phyloP scores from a whole-genome alignment of 2,113 vertebrate species.

The Dromas ardeola region DNA sequence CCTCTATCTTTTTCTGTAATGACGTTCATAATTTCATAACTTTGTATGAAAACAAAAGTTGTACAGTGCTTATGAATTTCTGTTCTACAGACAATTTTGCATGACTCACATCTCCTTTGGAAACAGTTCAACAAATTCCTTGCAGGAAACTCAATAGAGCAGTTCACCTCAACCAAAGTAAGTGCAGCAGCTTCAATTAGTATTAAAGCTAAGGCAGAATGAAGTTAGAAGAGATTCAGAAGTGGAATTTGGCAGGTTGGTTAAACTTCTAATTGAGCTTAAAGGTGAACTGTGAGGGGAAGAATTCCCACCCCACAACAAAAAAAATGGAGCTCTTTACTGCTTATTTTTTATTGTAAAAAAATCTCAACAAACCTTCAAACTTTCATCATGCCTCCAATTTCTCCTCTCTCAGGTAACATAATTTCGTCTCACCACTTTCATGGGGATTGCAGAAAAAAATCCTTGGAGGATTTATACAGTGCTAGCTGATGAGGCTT shows the following conservation, averaged over 20 bases:
- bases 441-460: neutral
- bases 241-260: neutral
- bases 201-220: neutral
- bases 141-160: neutral
- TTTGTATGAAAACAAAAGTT: neutral
- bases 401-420: neutral
- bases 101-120: neutral
- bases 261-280: constrained; percentile 29
- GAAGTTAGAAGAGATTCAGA: neutral
- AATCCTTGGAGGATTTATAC: neutral
- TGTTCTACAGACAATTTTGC: neutral
- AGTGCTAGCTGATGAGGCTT: neutral
- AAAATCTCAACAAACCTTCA: fast-evolving
- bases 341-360: neutral
- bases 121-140: constrained; percentile 1
- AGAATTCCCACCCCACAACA: neutral
- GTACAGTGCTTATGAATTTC: neutral
- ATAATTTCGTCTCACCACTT: neutral
- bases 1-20: neutral
- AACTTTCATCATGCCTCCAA: neutral
- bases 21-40: neutral
- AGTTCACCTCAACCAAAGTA: neutral
- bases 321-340: neutral
- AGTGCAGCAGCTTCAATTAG: constrained; percentile 4
- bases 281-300: neutral